phyloP scores from a whole-genome alignment of 2,888 invertebrate genomes.

The Conistra vaccinii region DNA sequence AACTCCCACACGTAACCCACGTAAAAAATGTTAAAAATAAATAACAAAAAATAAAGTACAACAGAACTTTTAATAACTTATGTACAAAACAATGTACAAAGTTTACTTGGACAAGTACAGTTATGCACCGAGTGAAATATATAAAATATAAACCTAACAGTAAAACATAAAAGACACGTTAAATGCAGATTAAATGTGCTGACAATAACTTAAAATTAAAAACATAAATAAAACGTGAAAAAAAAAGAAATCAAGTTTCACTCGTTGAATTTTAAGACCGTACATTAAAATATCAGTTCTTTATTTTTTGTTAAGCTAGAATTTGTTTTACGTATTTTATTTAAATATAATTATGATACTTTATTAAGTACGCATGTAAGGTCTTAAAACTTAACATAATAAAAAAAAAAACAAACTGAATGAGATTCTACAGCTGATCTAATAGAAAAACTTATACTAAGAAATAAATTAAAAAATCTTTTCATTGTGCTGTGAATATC shows the following conservation, averaged over 20 bases:
- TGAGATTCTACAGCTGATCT: slow-evolving; percentile 85
- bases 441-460: slow-evolving; percentile 71
- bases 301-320: slow-evolving; percentile 5
- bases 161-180: slow-evolving; percentile 73
- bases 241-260: slow-evolving; percentile 49
- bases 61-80: slow-evolving; percentile 85
- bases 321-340: slow-evolving; percentile 22
- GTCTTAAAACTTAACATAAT: slow-evolving; percentile 67
- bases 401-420: slow-evolving; percentile 67
- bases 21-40: slow-evolving; percentile 57
- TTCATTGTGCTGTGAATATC: slow-evolving; percentile 79
- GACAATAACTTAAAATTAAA: slow-evolving; percentile 72
- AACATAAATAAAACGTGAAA: slow-evolving; percentile 58
- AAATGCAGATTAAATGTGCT: slow-evolving; percentile 84
- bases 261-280: slow-evolving; percentile 61
- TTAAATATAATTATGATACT: slow-evolving; percentile 6
- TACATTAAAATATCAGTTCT: slow-evolving; percentile 27
- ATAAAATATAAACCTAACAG: slow-evolving; percentile 67
- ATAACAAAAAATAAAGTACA: slow-evolving; percentile 73
- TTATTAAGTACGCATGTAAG: slow-evolving; percentile 11
- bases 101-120: slow-evolving; percentile 62
- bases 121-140: slow-evolving; percentile 58
- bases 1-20: neutral
- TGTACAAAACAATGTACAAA: slow-evolving; percentile 78
- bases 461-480: slow-evolving; percentile 74